phyloP scores from a whole-genome alignment of 2,888 invertebrate species.

The Platypus cylindrus region DNA sequence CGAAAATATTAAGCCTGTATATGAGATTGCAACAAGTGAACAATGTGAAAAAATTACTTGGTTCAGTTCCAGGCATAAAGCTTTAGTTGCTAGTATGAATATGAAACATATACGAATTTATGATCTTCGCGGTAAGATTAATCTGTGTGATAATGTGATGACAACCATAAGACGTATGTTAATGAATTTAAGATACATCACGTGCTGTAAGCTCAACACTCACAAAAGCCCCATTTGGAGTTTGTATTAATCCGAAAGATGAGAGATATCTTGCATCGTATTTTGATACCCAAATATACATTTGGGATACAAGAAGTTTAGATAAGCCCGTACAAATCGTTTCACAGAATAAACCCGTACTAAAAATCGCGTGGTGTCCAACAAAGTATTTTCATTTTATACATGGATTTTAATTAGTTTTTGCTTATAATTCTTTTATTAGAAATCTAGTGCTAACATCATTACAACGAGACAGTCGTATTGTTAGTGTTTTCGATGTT shows the following conservation, averaged over 20 bases:
- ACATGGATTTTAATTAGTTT: not conserved
- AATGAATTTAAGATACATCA: constrained; percentile 47
- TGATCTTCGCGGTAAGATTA: constrained; percentile 65
- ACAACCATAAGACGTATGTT: no score
- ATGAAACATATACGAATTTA: constrained; percentile 77
- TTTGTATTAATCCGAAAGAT: constrained; percentile 64
- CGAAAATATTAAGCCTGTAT: constrained; percentile 47
- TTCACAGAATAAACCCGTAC: constrained; percentile 53
- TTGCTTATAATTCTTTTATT: constrained; percentile 8
- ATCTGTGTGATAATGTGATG: no score
- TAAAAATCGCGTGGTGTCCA: constrained; percentile 79
- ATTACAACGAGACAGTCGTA: constrained; percentile 63
- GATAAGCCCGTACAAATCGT: constrained; percentile 70
- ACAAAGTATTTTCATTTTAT: constrained; percentile 45
- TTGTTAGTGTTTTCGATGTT: constrained; percentile 75
- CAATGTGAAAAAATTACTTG: constrained; percentile 74
- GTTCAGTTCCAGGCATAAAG: constrained; percentile 61
- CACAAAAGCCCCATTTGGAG: constrained; percentile 75
- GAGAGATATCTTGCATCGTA: constrained; percentile 75
- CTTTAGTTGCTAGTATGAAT: constrained; percentile 81
- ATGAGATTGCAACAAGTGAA: constrained; percentile 74
- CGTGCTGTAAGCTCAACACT: constrained; percentile 54
- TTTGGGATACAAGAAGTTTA: constrained; percentile 83
- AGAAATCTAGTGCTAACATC: constrained; percentile 66
- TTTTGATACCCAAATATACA: constrained; percentile 63